Percentiles rank a stretch among this genome's conserved stretches.
These are phyloP conservation scores for Megaceryle alcyon DNA, from an alignment of 2,797 vertebrate species.

Conservation along the genomic window DNA sequence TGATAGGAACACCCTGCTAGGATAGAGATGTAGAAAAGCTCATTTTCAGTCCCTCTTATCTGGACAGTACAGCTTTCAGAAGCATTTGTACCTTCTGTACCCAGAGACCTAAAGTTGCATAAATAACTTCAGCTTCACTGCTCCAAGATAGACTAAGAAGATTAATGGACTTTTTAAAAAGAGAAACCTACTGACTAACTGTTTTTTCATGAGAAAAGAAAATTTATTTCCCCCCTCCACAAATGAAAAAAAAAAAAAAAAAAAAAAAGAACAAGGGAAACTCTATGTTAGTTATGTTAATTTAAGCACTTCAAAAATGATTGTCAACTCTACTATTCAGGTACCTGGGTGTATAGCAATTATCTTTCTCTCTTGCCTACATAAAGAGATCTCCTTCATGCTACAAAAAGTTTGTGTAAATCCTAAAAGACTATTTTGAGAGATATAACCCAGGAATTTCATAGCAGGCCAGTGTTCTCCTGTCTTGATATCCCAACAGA, in stretches of 20 bases:
- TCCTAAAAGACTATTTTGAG: neutral
- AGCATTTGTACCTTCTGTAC: constrained; percentile 17
- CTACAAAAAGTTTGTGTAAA: neutral
- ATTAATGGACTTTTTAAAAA: neutral
- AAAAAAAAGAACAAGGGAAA: neutral
- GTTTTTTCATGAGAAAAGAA: neutral
- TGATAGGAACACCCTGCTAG: neutral
- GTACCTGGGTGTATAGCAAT: neutral
- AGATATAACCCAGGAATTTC: neutral
- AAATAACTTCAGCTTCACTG: constrained; percentile 22
- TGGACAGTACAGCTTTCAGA: constrained; percentile 48
- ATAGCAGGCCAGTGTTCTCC: neutral
- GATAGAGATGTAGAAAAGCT: constrained; percentile 15
- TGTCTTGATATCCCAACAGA: neutral
- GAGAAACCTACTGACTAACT: neutral
- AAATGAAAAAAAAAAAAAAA: neutral
- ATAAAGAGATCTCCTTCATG: neutral
- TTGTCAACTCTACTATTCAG: neutral
- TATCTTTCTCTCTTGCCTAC: constrained; percentile 39
- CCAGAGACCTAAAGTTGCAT: neutral
- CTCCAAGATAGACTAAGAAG: neutral
- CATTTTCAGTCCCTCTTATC: constrained; percentile 38
- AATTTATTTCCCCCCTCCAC: fast-evolving
- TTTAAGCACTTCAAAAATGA: neutral
- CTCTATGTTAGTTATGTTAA: neutral